A percentile compares a stretch with the other conserved stretches of the same genome.
Conservation (phyloP, 2,113 vertebrate genomes). For the Phrynosoma platyrhinos region DNA sequence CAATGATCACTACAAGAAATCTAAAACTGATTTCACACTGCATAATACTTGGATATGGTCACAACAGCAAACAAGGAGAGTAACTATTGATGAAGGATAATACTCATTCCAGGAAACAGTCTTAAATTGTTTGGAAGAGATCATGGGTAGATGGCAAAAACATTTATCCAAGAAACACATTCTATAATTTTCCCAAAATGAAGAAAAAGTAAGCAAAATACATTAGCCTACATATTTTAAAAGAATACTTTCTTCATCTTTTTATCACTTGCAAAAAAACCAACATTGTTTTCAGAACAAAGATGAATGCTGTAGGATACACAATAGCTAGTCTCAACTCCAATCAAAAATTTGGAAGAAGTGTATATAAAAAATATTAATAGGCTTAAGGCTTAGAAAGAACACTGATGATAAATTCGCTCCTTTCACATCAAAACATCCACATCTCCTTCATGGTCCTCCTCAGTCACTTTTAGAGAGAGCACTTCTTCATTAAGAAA, state of each 20-base stretch:
- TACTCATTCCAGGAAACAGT: background rate
- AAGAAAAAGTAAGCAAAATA: slow-evolving; percentile 12
- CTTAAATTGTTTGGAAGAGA: background rate
- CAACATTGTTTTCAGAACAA: slow-evolving; percentile 27
- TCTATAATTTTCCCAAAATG: background rate
- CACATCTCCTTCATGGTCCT: slow-evolving; percentile 90
- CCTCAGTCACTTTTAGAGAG: slow-evolving; percentile 93
- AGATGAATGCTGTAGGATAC: slow-evolving; percentile 39
- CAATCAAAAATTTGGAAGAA: slow-evolving; percentile 79
- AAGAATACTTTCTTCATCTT: slow-evolving; percentile 21
- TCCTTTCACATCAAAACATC: slow-evolving; percentile 96
- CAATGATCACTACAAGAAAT: background rate
- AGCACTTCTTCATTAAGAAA: slow-evolving; percentile 98
- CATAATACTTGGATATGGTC: slow-evolving; percentile 26
- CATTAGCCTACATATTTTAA: background rate
- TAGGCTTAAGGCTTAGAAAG: slow-evolving; percentile 84
- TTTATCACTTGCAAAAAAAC: slow-evolving; percentile 34
- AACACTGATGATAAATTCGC: slow-evolving; percentile 84
- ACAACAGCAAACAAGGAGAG: slow-evolving; percentile 16
- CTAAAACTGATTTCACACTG: slow-evolving; percentile 7
- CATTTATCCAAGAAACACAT: background rate
- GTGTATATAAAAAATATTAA: slow-evolving; percentile 77
- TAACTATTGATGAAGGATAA: background rate
- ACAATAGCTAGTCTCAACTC: slow-evolving; percentile 53
- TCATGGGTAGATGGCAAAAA: background rate